phyloP scores from a whole-genome alignment of 1,140 invertebrate genomes.

The Leptonema lineaticorne region DNA sequence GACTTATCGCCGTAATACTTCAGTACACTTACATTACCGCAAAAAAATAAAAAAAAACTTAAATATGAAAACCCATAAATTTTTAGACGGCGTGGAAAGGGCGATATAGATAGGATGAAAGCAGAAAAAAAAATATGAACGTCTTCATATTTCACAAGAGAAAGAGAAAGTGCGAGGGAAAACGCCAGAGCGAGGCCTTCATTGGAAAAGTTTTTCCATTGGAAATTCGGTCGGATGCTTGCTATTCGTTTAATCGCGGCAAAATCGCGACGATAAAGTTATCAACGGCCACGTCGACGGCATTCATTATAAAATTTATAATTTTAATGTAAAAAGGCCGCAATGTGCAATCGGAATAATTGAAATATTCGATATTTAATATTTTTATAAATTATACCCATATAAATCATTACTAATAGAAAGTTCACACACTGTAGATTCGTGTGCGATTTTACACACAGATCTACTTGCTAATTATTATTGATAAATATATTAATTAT shows the following conservation, averaged over 20 bases:
- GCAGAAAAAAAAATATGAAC: conserved; percentile 1
- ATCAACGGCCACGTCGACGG: conserved; percentile 26
- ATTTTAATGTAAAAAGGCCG: too few relatives aligned
- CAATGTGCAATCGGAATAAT: conserved; percentile 22
- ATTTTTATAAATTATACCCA: too few relatives aligned
- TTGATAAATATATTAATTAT: too few relatives aligned
- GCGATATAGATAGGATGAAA: too few relatives aligned
- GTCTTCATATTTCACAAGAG: conserved; percentile 6
- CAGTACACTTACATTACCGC: not conserved
- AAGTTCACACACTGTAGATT: too few relatives aligned
- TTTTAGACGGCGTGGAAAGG: not conserved
- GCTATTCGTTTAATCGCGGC: conserved; percentile 26
- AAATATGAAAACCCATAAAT: conserved; percentile 18
- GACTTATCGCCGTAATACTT: too few relatives aligned
- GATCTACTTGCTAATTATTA: too few relatives aligned
- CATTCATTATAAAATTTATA: too few relatives aligned
- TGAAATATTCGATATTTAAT: conserved; percentile 20
- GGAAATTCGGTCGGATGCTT: not conserved
- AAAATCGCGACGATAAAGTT: conserved; percentile 30
- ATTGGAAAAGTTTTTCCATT: conserved; percentile 34
- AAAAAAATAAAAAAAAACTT: too few relatives aligned
- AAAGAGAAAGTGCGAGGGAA: not conserved
- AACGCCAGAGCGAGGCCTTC: not conserved
- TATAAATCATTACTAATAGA: too few relatives aligned
- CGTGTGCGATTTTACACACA: too few relatives aligned